Evolutionary conservation across 2,888 invertebrate species (phyloP).

Genomic region (Cataglyphis rosenhaueri): DNA sequence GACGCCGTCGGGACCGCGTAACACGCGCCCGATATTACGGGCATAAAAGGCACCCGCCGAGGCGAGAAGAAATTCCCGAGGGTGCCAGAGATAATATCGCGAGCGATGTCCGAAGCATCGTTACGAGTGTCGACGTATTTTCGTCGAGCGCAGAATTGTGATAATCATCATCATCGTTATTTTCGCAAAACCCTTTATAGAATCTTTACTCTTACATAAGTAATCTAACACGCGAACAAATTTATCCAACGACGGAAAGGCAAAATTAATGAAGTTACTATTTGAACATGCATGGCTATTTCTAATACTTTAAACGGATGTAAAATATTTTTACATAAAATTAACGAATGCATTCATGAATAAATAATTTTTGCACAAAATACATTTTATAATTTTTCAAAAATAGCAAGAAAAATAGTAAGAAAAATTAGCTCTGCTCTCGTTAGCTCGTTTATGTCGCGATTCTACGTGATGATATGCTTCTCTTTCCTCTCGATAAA

Average conservation of each 20-base stretch:
- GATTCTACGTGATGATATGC: background rate
- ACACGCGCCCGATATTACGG: slow-evolving; percentile 73
- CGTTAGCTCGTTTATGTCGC: slow-evolving; percentile 4
- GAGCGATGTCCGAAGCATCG: slow-evolving; percentile 63
- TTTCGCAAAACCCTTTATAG: background rate
- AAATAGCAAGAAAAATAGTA: background rate
- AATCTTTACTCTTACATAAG: background rate
- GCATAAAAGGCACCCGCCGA: slow-evolving; percentile 69
- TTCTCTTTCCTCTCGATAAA: slow-evolving; percentile 1
- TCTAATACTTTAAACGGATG: background rate
- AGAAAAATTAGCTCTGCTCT: slow-evolving; percentile 1
- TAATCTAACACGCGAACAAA: slow-evolving; percentile 11
- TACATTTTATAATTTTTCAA: background rate
- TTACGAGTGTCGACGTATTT: slow-evolving; percentile 59
- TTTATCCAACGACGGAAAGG: background rate
- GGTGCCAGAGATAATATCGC: slow-evolving; percentile 69
- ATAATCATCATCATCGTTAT: slow-evolving; percentile 11
- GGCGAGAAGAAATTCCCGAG: slow-evolving; percentile 72
- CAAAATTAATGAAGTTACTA: background rate
- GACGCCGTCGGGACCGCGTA: slow-evolving; percentile 60
- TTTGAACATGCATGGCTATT: background rate
- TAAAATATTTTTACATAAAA: background rate
- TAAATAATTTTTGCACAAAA: background rate
- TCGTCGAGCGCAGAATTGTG: background rate
- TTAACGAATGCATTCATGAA: background rate